Conservation (phyloP, 2,888 invertebrate species). For the Polydesmus complanatus region DNA sequence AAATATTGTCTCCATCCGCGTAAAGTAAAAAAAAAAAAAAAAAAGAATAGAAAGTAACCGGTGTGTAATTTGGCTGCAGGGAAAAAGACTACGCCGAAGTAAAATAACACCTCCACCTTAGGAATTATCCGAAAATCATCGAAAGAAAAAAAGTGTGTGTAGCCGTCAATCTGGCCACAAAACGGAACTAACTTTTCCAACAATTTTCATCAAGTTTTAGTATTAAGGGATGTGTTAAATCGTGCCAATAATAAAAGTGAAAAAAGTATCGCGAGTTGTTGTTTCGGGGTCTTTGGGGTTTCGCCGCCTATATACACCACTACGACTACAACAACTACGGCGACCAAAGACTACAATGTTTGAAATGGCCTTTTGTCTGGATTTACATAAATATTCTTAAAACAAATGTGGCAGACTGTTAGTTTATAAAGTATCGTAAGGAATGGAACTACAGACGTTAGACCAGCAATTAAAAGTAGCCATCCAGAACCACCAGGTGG, state of each 20-base stretch:
- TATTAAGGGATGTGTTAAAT: background rate
- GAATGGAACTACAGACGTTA: slow-evolving; percentile 21
- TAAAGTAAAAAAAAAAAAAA: no score
- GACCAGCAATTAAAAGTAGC: slow-evolving; percentile 21
- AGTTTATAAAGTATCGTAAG: background rate
- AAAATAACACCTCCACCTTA: slow-evolving; percentile 2
- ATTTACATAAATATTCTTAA: background rate
- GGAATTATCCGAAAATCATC: background rate
- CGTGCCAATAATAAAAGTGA: background rate
- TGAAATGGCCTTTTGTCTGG: background rate
- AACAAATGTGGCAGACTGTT: background rate
- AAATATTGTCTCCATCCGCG: no score
- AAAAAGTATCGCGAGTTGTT: background rate
- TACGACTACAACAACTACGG: background rate
- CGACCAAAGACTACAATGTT: background rate
- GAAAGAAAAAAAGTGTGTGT: slow-evolving; percentile 6
- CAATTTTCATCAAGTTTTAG: slow-evolving; percentile 3
- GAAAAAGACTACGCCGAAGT: background rate
- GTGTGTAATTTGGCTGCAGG: background rate
- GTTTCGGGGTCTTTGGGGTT: slow-evolving; percentile 1
- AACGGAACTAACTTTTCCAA: slow-evolving; percentile 8
- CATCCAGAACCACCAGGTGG: slow-evolving; percentile 23
- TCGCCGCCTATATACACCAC: background rate
- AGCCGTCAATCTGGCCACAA: background rate
- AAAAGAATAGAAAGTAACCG: no score